Evolutionary conservation across 2,113 vertebrate species (phyloP).

Genomic region (Seriola dumerili): DNA sequence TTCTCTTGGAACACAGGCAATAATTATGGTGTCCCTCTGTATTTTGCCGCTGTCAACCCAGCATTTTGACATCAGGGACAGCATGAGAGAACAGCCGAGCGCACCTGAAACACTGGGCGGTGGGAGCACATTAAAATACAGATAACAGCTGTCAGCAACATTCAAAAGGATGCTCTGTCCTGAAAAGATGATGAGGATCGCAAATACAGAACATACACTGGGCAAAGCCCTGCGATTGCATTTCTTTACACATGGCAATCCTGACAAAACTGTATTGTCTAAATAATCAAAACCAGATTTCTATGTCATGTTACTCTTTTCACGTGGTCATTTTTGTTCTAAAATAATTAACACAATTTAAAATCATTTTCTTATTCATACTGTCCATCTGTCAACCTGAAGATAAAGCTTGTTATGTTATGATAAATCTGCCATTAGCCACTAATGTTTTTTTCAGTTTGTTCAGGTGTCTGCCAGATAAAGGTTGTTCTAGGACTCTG

Average conservation of each 20-base stretch:
- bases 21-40: slow-evolving; percentile 83
- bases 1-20: slow-evolving; percentile 67
- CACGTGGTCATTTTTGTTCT: not conserved
- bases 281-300: not conserved
- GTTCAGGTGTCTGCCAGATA: not conserved
- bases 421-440: not conserved
- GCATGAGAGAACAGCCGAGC: slow-evolving; percentile 57
- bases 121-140: slow-evolving; percentile 75
- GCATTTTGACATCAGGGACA: slow-evolving; percentile 76
- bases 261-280: not conserved
- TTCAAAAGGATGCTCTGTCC: slow-evolving; percentile 51
- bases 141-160: slow-evolving; percentile 77
- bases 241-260: slow-evolving; percentile 17
- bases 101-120: slow-evolving; percentile 72
- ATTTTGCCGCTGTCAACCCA: slow-evolving; percentile 73
- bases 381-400: not conserved
- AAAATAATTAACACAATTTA: too few relatives aligned
- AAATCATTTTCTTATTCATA: not conserved
- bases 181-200: slow-evolving; percentile 41
- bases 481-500: slow-evolving; percentile 15
- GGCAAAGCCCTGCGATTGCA: slow-evolving; percentile 18
- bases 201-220: slow-evolving; percentile 41
- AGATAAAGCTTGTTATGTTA: not conserved
- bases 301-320: too few relatives aligned
- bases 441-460: slow-evolving; percentile 2